Evolutionary conservation across 2,113 vertebrate genomes (phyloP), one percentile per base, ranked within the genome.

Genomic region (Rhegmatorhina hoffmannsi): DNA sequence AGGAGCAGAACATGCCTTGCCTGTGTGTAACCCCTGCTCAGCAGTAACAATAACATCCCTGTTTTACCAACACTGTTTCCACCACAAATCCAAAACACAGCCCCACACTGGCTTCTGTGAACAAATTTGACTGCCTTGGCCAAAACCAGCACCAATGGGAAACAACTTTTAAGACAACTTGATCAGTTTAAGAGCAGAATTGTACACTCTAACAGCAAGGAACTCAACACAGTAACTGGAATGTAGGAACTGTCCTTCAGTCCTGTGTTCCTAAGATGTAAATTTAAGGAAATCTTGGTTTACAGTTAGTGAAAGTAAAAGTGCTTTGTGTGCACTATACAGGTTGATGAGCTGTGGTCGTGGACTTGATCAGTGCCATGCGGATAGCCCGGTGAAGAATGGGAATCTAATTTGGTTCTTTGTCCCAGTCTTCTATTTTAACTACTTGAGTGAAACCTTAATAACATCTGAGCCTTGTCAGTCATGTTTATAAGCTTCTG

Each of bases 401-500:
- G 74, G 85, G 15, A 93, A 93, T 80, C 47, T 36, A 79, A 60
- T 85, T 79, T 70, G 82, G 44, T 70, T 40, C 74, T 89, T 67
- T 74, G 36, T 50, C 43, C 28, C 19, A 59, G 21, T 79, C 53
- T 89, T 88, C 15, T 26, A 26, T 76, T 93, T 79, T 87, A 94
- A 76, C 50, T 80, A 74, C 28, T 79, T 47, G 36, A 95, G 34
- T 49, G 82, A 88, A 90, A 80, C 11, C 0, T 83, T 92, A 87
- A 7, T 85, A 85, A 76, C 28, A 34, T 91, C 59, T 90, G 88
- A 90, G 55, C 50, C 75, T 94, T 92, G 75, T 90, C 96, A 73
- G 58, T 90, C 78, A 62, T 80, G 20, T 94, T 96, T 90, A 88
- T 85, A 90, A 94, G 88, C 63, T 88, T 92, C 88, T 96, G 90